These are phyloP conservation scores for Acanthosepion lycidas DNA, from an alignment of 2,888 invertebrate species.

Conservation along the genomic window DNA sequence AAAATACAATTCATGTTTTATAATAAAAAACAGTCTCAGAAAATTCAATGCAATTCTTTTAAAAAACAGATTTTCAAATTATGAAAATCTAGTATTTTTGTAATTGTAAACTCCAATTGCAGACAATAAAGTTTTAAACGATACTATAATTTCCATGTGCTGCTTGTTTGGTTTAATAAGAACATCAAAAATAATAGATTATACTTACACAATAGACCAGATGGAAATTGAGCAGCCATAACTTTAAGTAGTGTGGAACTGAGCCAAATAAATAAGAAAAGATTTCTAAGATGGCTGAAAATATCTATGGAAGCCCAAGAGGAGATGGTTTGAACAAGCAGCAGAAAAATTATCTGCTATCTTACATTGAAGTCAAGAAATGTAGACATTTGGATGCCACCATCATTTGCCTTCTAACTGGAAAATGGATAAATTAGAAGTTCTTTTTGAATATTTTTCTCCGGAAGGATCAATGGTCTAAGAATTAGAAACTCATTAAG, in stretches of 20 bases:
- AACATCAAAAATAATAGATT: background rate
- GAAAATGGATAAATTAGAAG: background rate
- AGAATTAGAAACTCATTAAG: background rate
- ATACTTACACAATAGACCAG: slow-evolving; percentile 6
- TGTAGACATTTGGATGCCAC: background rate
- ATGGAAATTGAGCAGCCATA: background rate
- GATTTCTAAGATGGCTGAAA: background rate
- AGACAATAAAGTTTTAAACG: no score
- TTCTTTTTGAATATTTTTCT: background rate
- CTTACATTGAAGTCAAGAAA: background rate
- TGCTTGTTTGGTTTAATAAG: no score
- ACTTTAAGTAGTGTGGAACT: background rate
- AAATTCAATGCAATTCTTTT: no score
- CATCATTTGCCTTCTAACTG: background rate
- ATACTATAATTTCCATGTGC: no score
- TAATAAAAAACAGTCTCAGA: no score
- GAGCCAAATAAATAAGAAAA: slow-evolving; percentile 14
- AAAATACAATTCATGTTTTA: no score
- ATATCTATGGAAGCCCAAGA: slow-evolving; percentile 2
- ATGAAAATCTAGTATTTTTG: no score
- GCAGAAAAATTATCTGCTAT: background rate
- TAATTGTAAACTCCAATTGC: no score
- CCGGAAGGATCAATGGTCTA: background rate
- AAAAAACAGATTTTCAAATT: no score
- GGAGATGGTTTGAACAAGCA: background rate